Base-by-base conservation (phyloP, 2,888 invertebrate genomes). In the Tetropium fuscum region DNA sequence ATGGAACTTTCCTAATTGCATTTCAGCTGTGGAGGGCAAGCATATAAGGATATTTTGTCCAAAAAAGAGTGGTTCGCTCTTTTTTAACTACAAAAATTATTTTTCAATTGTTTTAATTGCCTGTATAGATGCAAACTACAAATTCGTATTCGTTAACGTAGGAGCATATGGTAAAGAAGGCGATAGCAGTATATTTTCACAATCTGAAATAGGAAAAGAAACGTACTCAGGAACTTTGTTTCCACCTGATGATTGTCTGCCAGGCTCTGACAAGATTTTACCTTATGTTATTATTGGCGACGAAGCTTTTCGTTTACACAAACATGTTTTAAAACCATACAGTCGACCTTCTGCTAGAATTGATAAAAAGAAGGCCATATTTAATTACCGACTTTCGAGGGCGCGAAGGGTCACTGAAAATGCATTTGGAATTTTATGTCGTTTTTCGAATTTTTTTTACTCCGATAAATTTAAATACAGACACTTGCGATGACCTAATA, bases 141-240 rank as follows among this genome's bases (percentile, higher is more conserved):
- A 62, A 47, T 64, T 58, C 54, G 40, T 60, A 19, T 16, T 48
- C 32, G 38, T 59, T n/a, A 34, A 63, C 22, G 55, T 60, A 7
- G 60, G 61, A 11, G 34, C 61, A 13, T 64, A 64, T 40, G 65
- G 65, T 20, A 65, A 57, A 49, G 63, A 65, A 49, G 63, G 65
- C n/a, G 65, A 65, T 20, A 44, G 45, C 13, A 7, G 30, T 7
- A 54, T 61, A 20, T 64, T 65, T 58, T 45, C 18, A 4, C 53
- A 53, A 38, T 51, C 58, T 19, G 43, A 22, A 18, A 25, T 64
- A 45, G 64, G 58, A 32, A 19, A 45, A 27, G n/a, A n/a, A n/a
- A n/a, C n/a, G n/a, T n/a, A n/a, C n/a, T n/a, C n/a, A n/a, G 58
- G 34, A 45, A 34, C 20, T 8, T 22, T 65, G 6, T 63, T 63